phyloP scores from a whole-genome alignment of 2,797 vertebrate species.

The Octomys mimax region DNA sequence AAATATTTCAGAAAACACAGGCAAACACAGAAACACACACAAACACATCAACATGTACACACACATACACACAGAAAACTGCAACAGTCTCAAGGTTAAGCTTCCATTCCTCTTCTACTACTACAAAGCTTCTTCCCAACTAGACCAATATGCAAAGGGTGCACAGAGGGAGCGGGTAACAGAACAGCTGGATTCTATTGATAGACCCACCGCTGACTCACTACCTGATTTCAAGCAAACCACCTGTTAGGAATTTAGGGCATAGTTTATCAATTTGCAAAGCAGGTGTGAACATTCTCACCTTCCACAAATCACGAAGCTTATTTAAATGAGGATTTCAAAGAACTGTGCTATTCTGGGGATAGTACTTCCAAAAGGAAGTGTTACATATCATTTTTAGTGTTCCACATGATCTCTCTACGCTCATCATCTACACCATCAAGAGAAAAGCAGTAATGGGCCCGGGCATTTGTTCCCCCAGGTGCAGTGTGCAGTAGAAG shows the following conservation, averaged over 20 bases:
- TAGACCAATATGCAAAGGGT: background rate
- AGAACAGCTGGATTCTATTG: conserved; percentile 8
- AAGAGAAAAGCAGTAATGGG: conserved; percentile 28
- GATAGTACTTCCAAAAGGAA: conserved; percentile 68
- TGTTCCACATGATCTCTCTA: conserved; percentile 66
- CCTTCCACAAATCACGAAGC: conserved; percentile 76
- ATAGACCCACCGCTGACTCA: conserved; percentile 67
- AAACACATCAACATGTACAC: conserved; percentile 61
- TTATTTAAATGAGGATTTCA: conserved; percentile 82
- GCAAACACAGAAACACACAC: conserved; percentile 87
- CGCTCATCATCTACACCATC: conserved; percentile 60
- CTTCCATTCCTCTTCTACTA: background rate
- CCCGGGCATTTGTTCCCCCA: background rate
- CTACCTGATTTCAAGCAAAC: conserved; percentile 75
- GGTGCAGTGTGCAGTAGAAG: background rate
- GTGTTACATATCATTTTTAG: conserved; percentile 78
- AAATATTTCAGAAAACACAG: conserved; percentile 88
- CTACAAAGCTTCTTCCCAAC: background rate
- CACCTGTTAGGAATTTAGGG: conserved; percentile 79
- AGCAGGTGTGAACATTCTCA: conserved; percentile 83
- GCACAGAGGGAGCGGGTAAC: background rate
- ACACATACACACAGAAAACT: background rate
- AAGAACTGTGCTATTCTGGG: conserved; percentile 83
- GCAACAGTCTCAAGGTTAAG: conserved; percentile 51
- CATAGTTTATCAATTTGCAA: conserved; percentile 79